Conservation (phyloP, 2,113 vertebrate species). For the Megalops atlanticus region DNA sequence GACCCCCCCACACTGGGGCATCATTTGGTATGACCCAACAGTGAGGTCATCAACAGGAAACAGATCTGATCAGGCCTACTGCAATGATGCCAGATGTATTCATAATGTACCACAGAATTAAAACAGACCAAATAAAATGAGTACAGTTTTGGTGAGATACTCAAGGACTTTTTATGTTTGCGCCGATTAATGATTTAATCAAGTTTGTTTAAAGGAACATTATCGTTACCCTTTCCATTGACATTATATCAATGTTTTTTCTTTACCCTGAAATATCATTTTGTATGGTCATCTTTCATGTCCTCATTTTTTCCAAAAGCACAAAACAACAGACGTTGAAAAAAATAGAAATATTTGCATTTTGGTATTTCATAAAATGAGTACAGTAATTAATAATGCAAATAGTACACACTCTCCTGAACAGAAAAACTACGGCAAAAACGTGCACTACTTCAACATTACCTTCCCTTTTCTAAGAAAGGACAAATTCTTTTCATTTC, state of each 20-base stretch:
- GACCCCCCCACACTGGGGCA: not conserved
- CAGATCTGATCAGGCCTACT: not conserved
- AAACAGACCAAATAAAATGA: conserved; percentile 10
- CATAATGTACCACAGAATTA: not conserved
- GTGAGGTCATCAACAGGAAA: not conserved
- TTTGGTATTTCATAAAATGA: conserved; percentile 49
- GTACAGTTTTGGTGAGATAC: not conserved
- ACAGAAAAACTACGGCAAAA: conserved; percentile 57
- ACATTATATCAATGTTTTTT: not conserved
- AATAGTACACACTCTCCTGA: conserved; percentile 60
- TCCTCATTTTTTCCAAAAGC: not conserved
- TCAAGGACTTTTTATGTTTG: conserved; percentile 9
- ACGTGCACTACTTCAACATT: conserved; percentile 62
- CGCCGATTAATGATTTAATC: not conserved
- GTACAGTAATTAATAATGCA: conserved; percentile 57
- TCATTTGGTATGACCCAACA: not conserved
- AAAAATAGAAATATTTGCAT: conserved; percentile 34
- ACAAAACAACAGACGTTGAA: conserved; percentile 25
- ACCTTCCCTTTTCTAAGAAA: conserved; percentile 54
- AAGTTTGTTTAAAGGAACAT: not conserved
- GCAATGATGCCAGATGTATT: not conserved
- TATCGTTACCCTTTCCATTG: not conserved
- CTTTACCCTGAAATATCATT: not conserved
- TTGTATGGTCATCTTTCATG: not conserved
- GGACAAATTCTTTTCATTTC: conserved; percentile 32